Percentiles rank a stretch among this genome's conserved stretches.
Conservation (phyloP, 2,797 vertebrate genomes). For the Harpagifer antarcticus region DNA sequence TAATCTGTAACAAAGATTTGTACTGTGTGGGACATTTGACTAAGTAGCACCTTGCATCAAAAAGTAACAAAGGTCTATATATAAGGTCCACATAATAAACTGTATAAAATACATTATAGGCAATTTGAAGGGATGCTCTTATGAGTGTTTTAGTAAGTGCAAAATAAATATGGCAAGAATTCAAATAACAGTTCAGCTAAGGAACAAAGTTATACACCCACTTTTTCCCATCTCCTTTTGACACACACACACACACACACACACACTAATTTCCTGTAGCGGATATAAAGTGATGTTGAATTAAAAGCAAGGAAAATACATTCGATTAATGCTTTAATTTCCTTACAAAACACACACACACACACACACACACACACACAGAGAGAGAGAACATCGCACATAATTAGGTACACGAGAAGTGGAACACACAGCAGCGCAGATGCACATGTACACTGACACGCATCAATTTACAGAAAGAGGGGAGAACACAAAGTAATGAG, state of each 20-base stretch:
- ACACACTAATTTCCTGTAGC: constrained; percentile 73
- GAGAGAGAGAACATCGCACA: constrained; percentile 37
- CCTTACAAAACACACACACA: constrained; percentile 59
- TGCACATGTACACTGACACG: constrained; percentile 29
- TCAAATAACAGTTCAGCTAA: constrained; percentile 28
- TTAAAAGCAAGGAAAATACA: constrained; percentile 74
- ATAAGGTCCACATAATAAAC: neutral
- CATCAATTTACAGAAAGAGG: constrained; percentile 32
- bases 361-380: constrained; percentile 11
- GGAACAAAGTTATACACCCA: constrained; percentile 19
- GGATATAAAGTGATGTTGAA: constrained; percentile 77
- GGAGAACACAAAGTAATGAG: constrained; percentile 63
- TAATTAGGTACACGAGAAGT: constrained; percentile 52
- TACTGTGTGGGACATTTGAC: too few species aligned
- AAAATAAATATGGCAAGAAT: constrained; percentile 19
- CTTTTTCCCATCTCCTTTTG: neutral
- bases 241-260: neutral
- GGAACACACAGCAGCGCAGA: constrained; percentile 29
- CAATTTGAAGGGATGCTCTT: neutral
- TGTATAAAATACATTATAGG: neutral
- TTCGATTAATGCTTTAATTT: constrained; percentile 78
- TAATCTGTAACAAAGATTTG: neutral
- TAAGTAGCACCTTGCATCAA: too few species aligned
- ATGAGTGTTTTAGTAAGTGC: neutral
- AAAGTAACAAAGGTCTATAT: neutral